A percentile compares a stretch with the other conserved stretches of the same genome.
phyloP scores from a whole-genome alignment of 1,140 invertebrate species.

The Luehdorfia chinensis region DNA sequence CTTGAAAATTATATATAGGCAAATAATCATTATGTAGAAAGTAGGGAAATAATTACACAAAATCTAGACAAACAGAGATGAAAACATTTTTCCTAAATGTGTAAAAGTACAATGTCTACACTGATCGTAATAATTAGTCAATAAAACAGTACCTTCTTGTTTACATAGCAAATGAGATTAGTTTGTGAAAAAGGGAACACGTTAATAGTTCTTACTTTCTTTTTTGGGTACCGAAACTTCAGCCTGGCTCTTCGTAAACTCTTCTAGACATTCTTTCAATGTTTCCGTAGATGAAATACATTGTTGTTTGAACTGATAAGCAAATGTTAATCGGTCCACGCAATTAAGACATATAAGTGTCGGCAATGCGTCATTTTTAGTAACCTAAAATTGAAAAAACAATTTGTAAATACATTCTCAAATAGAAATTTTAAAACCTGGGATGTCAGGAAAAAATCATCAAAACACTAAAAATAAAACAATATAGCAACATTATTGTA shows the following conservation, averaged over 20 bases:
- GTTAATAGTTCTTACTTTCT: slow-evolving; percentile 24
- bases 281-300: slow-evolving; percentile 71
- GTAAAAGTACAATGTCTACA: no score
- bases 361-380: slow-evolving; percentile 67
- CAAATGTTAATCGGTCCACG: slow-evolving; percentile 69
- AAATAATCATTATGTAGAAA: no score
- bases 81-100: no score
- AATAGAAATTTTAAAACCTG: slow-evolving; percentile 31
- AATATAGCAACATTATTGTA: slow-evolving; percentile 74
- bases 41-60: no score
- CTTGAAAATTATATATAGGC: no score
- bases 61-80: no score
- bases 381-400: slow-evolving; percentile 55
- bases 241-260: slow-evolving; percentile 59
- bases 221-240: slow-evolving; percentile 30
- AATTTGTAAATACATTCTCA: slow-evolving; percentile 20
- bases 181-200: no score
- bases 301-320: slow-evolving; percentile 74
- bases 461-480: slow-evolving; percentile 51
- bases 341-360: slow-evolving; percentile 73
- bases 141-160: no score
- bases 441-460: slow-evolving; percentile 70
- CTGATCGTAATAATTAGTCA: no score
- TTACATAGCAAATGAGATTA: no score
- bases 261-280: slow-evolving; percentile 69